Base-by-base conservation (phyloP, 2,113 vertebrate genomes). In the Camelus bactrianus region DNA sequence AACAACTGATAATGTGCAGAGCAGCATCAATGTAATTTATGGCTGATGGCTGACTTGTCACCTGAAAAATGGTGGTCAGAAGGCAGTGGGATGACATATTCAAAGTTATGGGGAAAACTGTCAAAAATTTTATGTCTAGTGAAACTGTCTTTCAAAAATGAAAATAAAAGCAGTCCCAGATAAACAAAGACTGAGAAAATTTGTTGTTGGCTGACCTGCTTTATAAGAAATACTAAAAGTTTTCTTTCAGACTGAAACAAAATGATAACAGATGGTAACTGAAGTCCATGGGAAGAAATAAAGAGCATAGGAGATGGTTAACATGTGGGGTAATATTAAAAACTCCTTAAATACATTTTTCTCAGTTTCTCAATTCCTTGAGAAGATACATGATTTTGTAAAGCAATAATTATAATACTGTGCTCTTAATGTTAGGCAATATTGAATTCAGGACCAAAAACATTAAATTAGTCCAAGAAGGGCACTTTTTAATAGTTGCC, bases 291-390 rank as follows among this genome's bases (percentile, higher is more conserved):
- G 16, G 46, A 80, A 77, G 46, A 81, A 67, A 72, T 24, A 92
- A 67, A 65, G 42, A 86, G 4, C 28, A 26, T 8, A 94, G 26
- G 56, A 62, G 90, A 86, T 67, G 24, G 42, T 73, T 77, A 93
- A 62, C 24, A 30, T 79, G 0, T 89, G 28, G 38, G 56, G 72
- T 92, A 87, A 35, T 58, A 58, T 48, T 22, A 94, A 97, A 87
- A 35, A 52, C 35, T 70, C 52, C 22, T 52, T 92, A 83, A 95
- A 50, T 83, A 46, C 8, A 32, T 77, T 95, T 87, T 94, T 91
- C 50, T 93, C 20, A 50, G 42, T 69, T 93, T 91, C 16, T 26
- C 20, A 84, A 93, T 94, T 96, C 84, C 35, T 76, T 95, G 84
- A 67, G 76, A 89, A 70, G 22, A 62, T 77, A 67, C 13, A 87